These are phyloP conservation scores for Coracopsis vasa DNA, from an alignment of 2,113 vertebrate genomes.

Conservation along the genomic window DNA sequence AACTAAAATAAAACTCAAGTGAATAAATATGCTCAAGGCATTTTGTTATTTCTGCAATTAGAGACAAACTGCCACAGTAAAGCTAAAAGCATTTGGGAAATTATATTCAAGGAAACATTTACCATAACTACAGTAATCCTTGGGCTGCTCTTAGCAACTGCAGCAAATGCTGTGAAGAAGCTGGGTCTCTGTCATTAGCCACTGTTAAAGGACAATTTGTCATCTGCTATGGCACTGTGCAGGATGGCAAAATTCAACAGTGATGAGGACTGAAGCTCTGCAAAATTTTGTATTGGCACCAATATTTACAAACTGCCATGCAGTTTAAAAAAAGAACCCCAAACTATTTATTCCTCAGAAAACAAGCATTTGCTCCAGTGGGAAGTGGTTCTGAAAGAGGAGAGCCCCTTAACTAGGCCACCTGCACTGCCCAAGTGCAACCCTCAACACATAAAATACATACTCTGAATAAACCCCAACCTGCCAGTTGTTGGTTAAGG, in stretches of 20 bases:
- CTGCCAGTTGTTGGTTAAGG: too few relatives aligned
- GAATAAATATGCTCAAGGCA: background rate
- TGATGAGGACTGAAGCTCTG: background rate
- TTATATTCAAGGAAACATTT: background rate
- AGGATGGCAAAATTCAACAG: fast-evolving
- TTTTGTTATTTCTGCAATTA: conserved; percentile 38
- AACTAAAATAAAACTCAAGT: conserved; percentile 42
- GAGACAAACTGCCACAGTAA: background rate
- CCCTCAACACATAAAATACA: background rate
- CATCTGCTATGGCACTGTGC: background rate
- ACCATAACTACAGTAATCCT: background rate
- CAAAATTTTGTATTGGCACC: background rate
- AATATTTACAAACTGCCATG: background rate
- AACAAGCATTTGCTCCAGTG: background rate
- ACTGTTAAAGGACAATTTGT: background rate
- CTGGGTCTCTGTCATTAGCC: background rate
- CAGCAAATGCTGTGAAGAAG: fast-evolving
- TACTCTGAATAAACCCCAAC: fast-evolving
- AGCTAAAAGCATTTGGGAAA: conserved; percentile 18
- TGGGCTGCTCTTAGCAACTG: background rate
- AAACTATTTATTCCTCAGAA: background rate
- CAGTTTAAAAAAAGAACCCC: fast-evolving
- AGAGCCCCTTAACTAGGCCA: background rate
- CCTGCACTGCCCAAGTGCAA: background rate
- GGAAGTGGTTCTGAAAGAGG: background rate